phyloP scores from a whole-genome alignment of 2,888 invertebrate species.

The Glaucopsyche alexis region DNA sequence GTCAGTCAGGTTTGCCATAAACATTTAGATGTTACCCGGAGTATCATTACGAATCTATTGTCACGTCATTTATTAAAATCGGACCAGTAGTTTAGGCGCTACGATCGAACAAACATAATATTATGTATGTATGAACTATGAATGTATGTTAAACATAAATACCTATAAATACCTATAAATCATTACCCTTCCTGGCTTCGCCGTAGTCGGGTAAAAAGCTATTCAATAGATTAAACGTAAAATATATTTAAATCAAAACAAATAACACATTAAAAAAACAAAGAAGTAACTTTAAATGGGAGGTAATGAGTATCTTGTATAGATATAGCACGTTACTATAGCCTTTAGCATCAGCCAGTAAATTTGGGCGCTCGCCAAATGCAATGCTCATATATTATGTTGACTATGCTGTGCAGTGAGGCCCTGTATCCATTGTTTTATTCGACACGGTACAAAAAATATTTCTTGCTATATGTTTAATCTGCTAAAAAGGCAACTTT shows the following conservation, averaged over 20 bases:
- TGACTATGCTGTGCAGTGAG: conserved; percentile 48
- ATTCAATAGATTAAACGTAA: neutral
- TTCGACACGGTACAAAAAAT: conserved; percentile 35
- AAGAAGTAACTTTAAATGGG: conserved; percentile 9
- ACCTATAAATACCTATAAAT: too few relatives aligned
- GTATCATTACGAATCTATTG: too few relatives aligned
- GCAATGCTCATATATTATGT: conserved; percentile 76
- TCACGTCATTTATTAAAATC: too few relatives aligned
- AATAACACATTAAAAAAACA: neutral
- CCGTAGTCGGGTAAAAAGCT: neutral
- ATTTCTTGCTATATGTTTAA: neutral
- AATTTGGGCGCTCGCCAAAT: conserved; percentile 78
- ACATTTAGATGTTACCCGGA: too few relatives aligned
- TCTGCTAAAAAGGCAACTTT: too few relatives aligned
- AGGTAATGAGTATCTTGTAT: conserved; percentile 3
- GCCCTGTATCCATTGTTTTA: conserved; percentile 39
- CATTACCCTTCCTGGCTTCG: too few relatives aligned
- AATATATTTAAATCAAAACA: neutral
- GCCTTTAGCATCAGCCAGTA: conserved; percentile 53
- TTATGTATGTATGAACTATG: too few relatives aligned
- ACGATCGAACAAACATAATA: too few relatives aligned
- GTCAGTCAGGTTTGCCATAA: too few relatives aligned
- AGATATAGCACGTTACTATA: conserved; percentile 2
- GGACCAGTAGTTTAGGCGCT: too few relatives aligned
- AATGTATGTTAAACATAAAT: too few relatives aligned